These are phyloP conservation scores for Eilema caniola DNA, from an alignment of 2,888 invertebrate species.

Conservation along the genomic window DNA sequence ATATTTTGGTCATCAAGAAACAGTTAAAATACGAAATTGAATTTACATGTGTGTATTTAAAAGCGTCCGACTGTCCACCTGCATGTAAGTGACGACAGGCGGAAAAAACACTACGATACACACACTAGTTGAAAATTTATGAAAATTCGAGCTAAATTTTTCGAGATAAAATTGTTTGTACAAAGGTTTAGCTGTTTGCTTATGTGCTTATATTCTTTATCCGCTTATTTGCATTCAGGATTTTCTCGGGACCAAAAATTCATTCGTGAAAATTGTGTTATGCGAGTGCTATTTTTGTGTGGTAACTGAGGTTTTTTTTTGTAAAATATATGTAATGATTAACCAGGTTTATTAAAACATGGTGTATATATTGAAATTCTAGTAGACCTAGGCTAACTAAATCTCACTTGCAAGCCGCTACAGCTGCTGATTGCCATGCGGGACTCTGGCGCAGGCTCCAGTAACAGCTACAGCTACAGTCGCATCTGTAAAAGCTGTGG, in stretches of 20 bases:
- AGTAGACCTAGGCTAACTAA: not conserved
- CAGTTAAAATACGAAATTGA: not conserved
- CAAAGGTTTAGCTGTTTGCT: constrained; percentile 33
- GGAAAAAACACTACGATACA: constrained; percentile 7
- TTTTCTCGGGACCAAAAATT: constrained; percentile 30
- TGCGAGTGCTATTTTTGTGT: not conserved
- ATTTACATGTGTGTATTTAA: constrained; percentile 7
- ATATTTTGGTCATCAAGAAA: not conserved
- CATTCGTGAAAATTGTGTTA: constrained; percentile 27
- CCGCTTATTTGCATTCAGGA: constrained; percentile 38
- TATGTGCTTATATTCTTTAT: constrained; percentile 32
- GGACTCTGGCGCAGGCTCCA: too few species aligned
- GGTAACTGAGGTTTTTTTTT: not conserved
- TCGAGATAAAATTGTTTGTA: constrained; percentile 35
- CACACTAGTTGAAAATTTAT: constrained; percentile 26
- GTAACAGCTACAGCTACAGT: too few species aligned
- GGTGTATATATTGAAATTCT: not conserved
- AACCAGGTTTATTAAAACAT: not conserved
- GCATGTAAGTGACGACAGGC: constrained; percentile 11
- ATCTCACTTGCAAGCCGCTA: too few species aligned
- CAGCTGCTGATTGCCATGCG: too few species aligned
- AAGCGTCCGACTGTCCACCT: not conserved
- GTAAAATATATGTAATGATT: not conserved
- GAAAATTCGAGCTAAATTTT: constrained; percentile 29
- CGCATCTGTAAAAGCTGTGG: too few species aligned